Evolutionary conservation across 2,113 vertebrate genomes (phyloP).

Genomic region (Mandrillus leucophaeus): DNA sequence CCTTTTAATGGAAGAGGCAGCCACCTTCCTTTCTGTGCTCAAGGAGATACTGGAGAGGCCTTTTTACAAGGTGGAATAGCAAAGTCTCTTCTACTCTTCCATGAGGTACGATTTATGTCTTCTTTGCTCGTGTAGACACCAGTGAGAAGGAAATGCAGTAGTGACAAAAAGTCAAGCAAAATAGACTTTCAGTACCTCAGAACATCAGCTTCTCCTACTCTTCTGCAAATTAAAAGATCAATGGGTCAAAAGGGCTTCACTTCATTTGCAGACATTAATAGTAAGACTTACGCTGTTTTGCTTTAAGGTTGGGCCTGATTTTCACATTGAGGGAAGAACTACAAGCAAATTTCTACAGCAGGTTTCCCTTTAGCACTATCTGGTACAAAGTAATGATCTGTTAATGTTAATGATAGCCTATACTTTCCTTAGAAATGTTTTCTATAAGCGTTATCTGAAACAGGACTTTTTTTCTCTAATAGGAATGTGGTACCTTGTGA

Average conservation of each 20-base stretch:
- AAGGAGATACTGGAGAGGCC: not conserved
- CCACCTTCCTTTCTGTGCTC: not conserved
- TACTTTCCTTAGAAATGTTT: not conserved
- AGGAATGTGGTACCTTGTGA: not conserved
- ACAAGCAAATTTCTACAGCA: not conserved
- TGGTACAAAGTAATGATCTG: not conserved
- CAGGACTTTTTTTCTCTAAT: not conserved
- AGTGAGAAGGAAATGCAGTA: not conserved
- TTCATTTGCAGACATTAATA: not conserved
- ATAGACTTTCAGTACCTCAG: not conserved
- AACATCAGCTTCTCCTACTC: not conserved
- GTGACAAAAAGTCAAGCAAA: slow-evolving; percentile 2
- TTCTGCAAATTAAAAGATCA: not conserved
- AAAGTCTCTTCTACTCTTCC: not conserved
- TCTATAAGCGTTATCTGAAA: not conserved
- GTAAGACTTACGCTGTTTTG: not conserved
- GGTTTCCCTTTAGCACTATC: not conserved
- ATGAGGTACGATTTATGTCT: not conserved
- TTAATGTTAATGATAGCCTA: not conserved
- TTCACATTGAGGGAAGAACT: not conserved
- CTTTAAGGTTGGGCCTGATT: not conserved
- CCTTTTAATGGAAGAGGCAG: not conserved
- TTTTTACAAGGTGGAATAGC: not conserved
- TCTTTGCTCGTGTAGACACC: not conserved
- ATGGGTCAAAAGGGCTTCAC: not conserved